Conservation (phyloP, 2,888 invertebrate genomes). For the Oegoconia quadripuncta region DNA sequence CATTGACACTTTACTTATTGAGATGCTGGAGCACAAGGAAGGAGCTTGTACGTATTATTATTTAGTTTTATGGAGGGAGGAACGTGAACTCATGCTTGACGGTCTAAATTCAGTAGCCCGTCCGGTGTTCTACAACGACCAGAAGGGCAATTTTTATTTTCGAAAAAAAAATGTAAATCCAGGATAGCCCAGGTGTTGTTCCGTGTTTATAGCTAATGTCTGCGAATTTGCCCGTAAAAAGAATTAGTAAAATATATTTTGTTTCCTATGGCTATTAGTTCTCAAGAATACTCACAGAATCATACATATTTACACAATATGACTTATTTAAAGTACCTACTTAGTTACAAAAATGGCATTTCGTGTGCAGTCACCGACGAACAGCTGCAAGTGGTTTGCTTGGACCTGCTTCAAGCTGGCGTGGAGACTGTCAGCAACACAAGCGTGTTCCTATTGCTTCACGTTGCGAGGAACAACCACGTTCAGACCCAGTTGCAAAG, state of each 20-base stretch:
- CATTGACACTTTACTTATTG: slow-evolving; percentile 82
- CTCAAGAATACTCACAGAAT: too few species aligned
- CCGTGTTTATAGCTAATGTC: too few species aligned
- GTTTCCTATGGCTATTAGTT: too few species aligned
- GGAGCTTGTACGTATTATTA: slow-evolving; percentile 44
- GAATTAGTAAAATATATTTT: too few species aligned
- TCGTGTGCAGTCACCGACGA: slow-evolving; percentile 46
- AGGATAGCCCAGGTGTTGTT: neutral
- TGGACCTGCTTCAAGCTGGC: slow-evolving; percentile 85
- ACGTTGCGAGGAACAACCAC: slow-evolving; percentile 76
- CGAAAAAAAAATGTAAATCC: neutral
- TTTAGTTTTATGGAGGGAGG: neutral
- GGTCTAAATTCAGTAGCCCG: too few species aligned
- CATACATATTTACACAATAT: too few species aligned
- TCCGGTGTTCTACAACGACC: too few species aligned
- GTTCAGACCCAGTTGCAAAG: slow-evolving; percentile 77
- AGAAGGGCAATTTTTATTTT: too few species aligned
- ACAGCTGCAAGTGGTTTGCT: slow-evolving; percentile 73
- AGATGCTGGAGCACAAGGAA: slow-evolving; percentile 69
- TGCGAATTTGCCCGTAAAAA: too few species aligned
- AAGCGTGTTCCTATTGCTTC: slow-evolving; percentile 78
- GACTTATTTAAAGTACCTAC: too few species aligned
- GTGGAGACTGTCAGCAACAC: slow-evolving; percentile 85
- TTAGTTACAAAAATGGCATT: neutral
- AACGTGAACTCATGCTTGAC: neutral